These are phyloP conservation scores for Pantherophis vulpinus DNA, from an alignment of 2,797 vertebrate species.

Conservation along the genomic window DNA sequence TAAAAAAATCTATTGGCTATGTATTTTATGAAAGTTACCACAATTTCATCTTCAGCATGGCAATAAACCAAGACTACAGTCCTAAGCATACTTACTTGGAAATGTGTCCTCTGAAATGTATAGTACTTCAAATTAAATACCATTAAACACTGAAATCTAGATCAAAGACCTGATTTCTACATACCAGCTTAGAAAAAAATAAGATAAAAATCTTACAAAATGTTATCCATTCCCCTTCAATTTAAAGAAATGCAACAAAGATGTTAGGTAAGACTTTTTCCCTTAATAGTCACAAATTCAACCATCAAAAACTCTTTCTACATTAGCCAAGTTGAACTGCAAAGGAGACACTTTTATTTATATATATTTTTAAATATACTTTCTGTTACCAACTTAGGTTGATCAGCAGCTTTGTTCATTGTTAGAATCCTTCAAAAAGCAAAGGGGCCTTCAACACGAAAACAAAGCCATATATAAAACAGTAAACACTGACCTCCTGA, in stretches of 20 bases:
- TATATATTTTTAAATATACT: conserved; percentile 67
- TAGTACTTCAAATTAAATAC: background rate
- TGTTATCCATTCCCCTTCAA: conserved; percentile 59
- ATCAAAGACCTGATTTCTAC: conserved; percentile 66
- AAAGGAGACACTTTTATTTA: conserved; percentile 68
- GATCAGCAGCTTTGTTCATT: conserved; percentile 78
- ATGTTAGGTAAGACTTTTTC: conserved; percentile 56
- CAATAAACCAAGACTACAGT: conserved; percentile 62
- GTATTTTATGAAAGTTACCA: conserved; percentile 62
- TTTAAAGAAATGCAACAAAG: conserved; percentile 63
- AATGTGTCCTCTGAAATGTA: conserved; percentile 3
- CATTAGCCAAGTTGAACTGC: conserved; percentile 60
- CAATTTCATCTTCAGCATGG: conserved; percentile 60
- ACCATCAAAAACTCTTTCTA: conserved; percentile 53
- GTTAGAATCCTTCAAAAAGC: conserved; percentile 78
- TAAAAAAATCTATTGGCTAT: conserved; percentile 68
- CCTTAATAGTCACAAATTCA: conserved; percentile 61
- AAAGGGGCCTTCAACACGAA: conserved; percentile 80
- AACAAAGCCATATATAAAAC: conserved; percentile 85
- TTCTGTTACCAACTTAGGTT: conserved; percentile 83
- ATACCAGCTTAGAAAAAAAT: conserved; percentile 69
- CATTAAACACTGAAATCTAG: background rate
- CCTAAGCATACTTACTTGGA: conserved; percentile 2
- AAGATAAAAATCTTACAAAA: conserved; percentile 68
- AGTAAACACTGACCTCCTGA: conserved; percentile 95